Evolutionary conservation across 2,888 invertebrate species (phyloP).

Genomic region (Idaea aversata): DNA sequence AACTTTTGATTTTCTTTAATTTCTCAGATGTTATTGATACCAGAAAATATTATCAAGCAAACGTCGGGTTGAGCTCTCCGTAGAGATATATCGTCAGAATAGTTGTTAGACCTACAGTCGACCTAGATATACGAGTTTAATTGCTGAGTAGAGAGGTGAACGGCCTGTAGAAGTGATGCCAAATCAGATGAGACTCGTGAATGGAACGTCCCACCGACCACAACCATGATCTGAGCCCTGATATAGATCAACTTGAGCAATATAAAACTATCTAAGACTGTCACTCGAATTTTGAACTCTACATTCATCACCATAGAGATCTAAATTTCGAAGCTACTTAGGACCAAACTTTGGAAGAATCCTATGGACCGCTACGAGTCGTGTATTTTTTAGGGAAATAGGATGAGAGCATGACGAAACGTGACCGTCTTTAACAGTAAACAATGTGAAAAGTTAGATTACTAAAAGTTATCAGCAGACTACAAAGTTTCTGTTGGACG

Average conservation of each 20-base stretch:
- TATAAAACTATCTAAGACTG: conserved; percentile 29
- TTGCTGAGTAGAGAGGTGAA: conserved; percentile 58
- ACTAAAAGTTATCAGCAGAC: neutral
- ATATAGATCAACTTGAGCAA: conserved; percentile 38
- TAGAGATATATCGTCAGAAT: conserved; percentile 30
- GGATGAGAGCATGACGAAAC: conserved; percentile 34
- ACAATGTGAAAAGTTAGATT: conserved; percentile 11
- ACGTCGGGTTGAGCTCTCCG: neutral
- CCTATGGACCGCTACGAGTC: conserved; percentile 29
- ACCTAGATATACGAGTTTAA: conserved; percentile 46
- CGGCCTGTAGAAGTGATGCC: conserved; percentile 39
- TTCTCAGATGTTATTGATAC: too few species aligned
- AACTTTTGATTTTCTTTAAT: too few species aligned
- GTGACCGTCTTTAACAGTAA: conserved; percentile 29
- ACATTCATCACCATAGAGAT: neutral
- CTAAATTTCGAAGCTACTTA: neutral
- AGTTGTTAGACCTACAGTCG: conserved; percentile 36
- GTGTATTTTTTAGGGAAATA: conserved; percentile 36
- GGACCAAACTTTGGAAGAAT: conserved; percentile 24
- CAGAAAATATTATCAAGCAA: neutral
- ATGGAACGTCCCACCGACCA: conserved; percentile 56
- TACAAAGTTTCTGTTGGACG: neutral
- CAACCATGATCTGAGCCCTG: conserved; percentile 38
- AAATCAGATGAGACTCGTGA: conserved; percentile 59
- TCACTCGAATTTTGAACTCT: conserved; percentile 7